Conservation (phyloP, 2,888 invertebrate species). For the Nezara viridula region DNA sequence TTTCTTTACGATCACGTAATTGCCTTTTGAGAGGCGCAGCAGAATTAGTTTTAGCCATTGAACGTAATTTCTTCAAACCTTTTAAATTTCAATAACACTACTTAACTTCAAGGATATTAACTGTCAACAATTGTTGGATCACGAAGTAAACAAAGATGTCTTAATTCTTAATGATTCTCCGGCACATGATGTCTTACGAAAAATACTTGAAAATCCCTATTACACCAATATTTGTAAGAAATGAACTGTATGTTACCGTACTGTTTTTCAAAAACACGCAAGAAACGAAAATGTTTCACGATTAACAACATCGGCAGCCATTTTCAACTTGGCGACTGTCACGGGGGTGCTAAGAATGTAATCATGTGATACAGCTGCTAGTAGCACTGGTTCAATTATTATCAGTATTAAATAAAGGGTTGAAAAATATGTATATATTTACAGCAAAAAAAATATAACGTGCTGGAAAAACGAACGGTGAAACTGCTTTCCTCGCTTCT, state of each 20-base stretch:
- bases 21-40: slow-evolving; percentile 61
- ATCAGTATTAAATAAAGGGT: slow-evolving; percentile 26
- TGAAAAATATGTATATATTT: not conserved
- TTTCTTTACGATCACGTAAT: slow-evolving; percentile 88
- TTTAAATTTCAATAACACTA: not conserved
- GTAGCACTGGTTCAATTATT: slow-evolving; percentile 41
- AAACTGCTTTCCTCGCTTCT: not conserved
- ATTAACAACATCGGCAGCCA: slow-evolving; percentile 61
- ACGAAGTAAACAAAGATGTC: slow-evolving; percentile 52
- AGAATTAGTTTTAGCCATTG: slow-evolving; percentile 51
- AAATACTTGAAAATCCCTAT: slow-evolving; percentile 20
- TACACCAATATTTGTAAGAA: not conserved
- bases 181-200: slow-evolving; percentile 51
- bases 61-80: not conserved
- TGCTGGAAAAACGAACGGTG: not conserved
- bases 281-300: slow-evolving; percentile 15
- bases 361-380: slow-evolving; percentile 53
- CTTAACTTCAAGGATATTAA: slow-evolving; percentile 31
- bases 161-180: not conserved
- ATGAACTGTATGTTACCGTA: not conserved
- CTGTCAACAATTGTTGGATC: slow-evolving; percentile 54
- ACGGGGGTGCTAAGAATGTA: slow-evolving; percentile 54
- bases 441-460: not conserved
- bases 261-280: slow-evolving; percentile 52
- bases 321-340: slow-evolving; percentile 61